Base-by-base conservation (phyloP, 2,113 vertebrate genomes). In the Plotosus lineatus region DNA sequence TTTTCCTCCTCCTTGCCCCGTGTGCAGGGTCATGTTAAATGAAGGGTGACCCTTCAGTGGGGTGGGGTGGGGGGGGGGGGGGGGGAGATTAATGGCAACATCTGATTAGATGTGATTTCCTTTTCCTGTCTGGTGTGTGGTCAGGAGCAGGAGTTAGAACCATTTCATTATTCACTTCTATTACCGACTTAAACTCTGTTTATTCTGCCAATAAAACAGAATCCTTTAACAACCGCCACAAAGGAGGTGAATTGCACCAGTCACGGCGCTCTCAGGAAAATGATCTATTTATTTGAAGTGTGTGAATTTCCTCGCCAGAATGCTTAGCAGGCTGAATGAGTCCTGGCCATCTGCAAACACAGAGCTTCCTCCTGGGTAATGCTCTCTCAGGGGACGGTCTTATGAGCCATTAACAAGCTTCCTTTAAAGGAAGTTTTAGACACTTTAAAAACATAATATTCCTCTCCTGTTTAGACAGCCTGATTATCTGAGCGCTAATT, bases 51-150 rank as follows among this genome's bases (percentile, higher is more conserved):
- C 90, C 80, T 69, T 44, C 84, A 89, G 91, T 86, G 78, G n/a
- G n/a, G n/a, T n/a, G n/a, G n/a, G n/a, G n/a, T n/a, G n/a, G n/a
- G n/a, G n/a, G n/a, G n/a, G n/a, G n/a, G n/a, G n/a, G n/a, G n/a
- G n/a, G n/a, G n/a, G n/a, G n/a, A n/a, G 91, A 95, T 93, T 87
- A 94, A 96, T 94, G 85, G 85, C 77, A 82, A 69, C 85, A 84
- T 82, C 83, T 92, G 90, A 94, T 91, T 93, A 90, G 89, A 81
- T 91, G 87, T 92, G 94, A 95, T 87, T 92, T 77, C 83, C 83
- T 85, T 84, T 94, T 97, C 92, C 93, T 93, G 91, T 88, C 90
- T 82, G 11, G 82, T 93, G 90, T 93, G 91, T 90, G 92, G 90
- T 88, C 89, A 33, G 85, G 85, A 86, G 88, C 91, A 77, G 26